Evolutionary conservation across 2,888 invertebrate species (phyloP).

Genomic region (Diaprepes abbreviatus): DNA sequence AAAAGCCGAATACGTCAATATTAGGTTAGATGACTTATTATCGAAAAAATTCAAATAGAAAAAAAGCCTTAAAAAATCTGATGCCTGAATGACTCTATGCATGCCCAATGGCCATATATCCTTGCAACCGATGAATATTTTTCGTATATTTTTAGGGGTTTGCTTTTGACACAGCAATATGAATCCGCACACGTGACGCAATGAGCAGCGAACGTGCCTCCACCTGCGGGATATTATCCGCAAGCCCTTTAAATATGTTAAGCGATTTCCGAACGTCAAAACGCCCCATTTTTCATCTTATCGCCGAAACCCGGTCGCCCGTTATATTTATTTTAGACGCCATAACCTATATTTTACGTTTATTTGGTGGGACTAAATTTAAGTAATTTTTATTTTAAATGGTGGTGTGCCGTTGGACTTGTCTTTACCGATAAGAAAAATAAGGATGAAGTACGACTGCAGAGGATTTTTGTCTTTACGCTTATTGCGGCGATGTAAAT

Average conservation of each 20-base stretch:
- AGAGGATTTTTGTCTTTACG: not conserved
- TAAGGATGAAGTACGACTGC: not conserved
- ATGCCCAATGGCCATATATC: slow-evolving; percentile 27
- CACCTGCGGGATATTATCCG: slow-evolving; percentile 42
- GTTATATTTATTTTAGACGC: slow-evolving; percentile 36
- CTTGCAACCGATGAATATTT: slow-evolving; percentile 39
- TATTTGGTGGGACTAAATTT: slow-evolving; percentile 17
- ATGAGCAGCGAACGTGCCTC: slow-evolving; percentile 57
- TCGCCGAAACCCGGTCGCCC: slow-evolving; percentile 28
- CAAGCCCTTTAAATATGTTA: slow-evolving; percentile 47
- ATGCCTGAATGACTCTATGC: not conserved
- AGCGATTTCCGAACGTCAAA: slow-evolving; percentile 48
- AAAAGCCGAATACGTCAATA: too few relatives aligned
- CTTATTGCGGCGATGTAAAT: too few relatives aligned
- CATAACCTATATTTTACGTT: slow-evolving; percentile 35
- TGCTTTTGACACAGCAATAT: slow-evolving; percentile 50
- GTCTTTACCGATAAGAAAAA: not conserved
- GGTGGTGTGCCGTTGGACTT: not conserved
- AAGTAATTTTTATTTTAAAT: slow-evolving; percentile 13
- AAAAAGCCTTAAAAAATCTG: too few relatives aligned
- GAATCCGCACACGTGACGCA: slow-evolving; percentile 57
- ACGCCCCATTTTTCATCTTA: slow-evolving; percentile 44
- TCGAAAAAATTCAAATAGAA: too few relatives aligned
- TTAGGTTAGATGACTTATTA: too few relatives aligned
- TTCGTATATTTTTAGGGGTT: slow-evolving; percentile 40